Conservation (phyloP, 2,888 invertebrate genomes). For the Branchipolynoe longqiensis region DNA sequence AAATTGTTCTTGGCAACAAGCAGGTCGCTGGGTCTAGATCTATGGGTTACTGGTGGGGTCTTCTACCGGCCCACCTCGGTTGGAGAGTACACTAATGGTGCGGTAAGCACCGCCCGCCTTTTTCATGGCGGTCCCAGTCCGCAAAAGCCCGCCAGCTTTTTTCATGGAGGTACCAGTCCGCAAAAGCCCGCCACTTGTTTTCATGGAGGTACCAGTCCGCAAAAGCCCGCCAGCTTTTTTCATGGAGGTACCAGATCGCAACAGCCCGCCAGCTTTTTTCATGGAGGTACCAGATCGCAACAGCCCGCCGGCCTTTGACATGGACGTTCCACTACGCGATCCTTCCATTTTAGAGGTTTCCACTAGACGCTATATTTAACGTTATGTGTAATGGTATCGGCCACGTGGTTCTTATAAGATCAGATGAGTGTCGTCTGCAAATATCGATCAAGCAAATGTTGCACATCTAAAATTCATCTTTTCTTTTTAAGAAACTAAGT, state of each 20-base stretch:
- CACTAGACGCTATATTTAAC: background rate
- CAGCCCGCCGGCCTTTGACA: background rate
- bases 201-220: too few relatives aligned
- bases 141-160: background rate
- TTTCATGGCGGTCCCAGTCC: background rate
- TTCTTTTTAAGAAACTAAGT: too few relatives aligned
- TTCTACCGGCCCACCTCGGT: constrained; percentile 28
- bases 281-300: background rate
- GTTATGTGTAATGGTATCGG: too few relatives aligned
- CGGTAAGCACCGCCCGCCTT: background rate
- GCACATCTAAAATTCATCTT: too few relatives aligned
- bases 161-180: constrained; percentile 7
- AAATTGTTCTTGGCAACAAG: too few relatives aligned
- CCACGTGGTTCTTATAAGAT: too few relatives aligned
- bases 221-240: background rate
- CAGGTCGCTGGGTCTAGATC: too few relatives aligned
- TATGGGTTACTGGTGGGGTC: background rate
- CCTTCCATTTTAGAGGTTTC: background rate
- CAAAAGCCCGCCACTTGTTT: too few relatives aligned
- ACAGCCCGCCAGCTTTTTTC: background rate
- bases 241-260: background rate
- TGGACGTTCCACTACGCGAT: background rate
- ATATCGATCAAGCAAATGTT: too few relatives aligned
- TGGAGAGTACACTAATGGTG: constrained; percentile 4
- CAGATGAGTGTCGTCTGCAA: too few relatives aligned